A percentile compares a stretch with the other conserved stretches of the same genome.
These are phyloP conservation scores for Notospermus geniculatus DNA, from an alignment of 1,140 invertebrate species.

Conservation along the genomic window DNA sequence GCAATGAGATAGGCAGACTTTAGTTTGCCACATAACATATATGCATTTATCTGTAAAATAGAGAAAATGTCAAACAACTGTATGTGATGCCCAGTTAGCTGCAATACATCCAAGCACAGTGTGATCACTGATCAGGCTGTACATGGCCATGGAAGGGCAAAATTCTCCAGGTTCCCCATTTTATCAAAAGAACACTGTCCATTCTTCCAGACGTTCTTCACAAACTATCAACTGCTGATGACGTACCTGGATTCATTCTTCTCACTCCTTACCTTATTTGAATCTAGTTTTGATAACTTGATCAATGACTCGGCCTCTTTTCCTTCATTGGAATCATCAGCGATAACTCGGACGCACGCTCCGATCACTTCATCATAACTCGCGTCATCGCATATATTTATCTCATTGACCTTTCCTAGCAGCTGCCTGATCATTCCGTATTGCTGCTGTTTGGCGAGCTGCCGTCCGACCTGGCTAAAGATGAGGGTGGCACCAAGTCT, in stretches of 20 bases:
- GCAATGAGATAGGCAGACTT: constrained; percentile 81
- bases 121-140: too few species aligned
- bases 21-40: constrained; percentile 77
- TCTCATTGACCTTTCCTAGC: constrained; percentile 32
- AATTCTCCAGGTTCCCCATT: too few species aligned
- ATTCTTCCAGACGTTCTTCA: too few species aligned
- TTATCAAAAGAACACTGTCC: too few species aligned
- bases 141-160: too few species aligned
- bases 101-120: too few species aligned
- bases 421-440: constrained; percentile 39
- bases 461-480: constrained; percentile 43
- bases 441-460: constrained; percentile 39
- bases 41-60: constrained; percentile 71
- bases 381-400: constrained; percentile 35
- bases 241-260: too few species aligned
- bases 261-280: constrained; percentile 42
- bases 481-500: constrained; percentile 39
- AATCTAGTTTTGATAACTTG: constrained; percentile 47
- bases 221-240: too few species aligned
- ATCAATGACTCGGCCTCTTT: constrained; percentile 51
- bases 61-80: constrained; percentile 16
- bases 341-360: constrained; percentile 45
- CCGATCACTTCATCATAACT: constrained; percentile 49
- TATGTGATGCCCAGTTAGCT: too few species aligned
- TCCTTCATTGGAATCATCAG: constrained; percentile 37